A percentile compares a stretch with the other conserved stretches of the same genome.
These are phyloP conservation scores for Pedionomus torquatus DNA, from an alignment of 2,113 vertebrate genomes.

Conservation along the genomic window DNA sequence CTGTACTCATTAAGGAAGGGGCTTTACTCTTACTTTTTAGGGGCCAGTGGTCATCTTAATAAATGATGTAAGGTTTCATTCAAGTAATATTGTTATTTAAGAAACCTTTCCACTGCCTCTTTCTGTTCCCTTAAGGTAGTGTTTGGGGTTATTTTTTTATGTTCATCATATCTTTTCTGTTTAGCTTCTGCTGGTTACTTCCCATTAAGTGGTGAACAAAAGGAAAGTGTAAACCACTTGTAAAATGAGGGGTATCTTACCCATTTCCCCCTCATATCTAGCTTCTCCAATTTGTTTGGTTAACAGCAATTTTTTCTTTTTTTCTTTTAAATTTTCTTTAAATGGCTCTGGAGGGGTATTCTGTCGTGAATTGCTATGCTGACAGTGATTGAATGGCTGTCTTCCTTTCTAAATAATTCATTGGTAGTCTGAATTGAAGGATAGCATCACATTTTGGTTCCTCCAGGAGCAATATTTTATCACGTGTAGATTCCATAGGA, in stretches of 20 bases:
- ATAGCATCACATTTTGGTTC: neutral
- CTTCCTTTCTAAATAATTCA: neutral
- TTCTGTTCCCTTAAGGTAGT: neutral
- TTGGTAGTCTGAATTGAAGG: neutral
- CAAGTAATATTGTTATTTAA: neutral
- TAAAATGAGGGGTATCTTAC: neutral
- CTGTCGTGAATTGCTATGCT: neutral
- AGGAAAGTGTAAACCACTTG: neutral
- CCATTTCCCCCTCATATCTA: fast-evolving
- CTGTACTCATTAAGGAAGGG: neutral
- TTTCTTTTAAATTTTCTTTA: neutral
- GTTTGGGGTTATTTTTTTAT: neutral
- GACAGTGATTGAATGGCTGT: neutral
- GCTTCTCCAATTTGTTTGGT: neutral
- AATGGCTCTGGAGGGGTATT: neutral
- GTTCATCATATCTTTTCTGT: neutral
- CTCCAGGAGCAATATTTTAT: neutral
- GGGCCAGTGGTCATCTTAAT: neutral
- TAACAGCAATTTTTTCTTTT: neutral
- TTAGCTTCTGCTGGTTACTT: neutral
- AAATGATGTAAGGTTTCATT: neutral
- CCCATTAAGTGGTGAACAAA: neutral
- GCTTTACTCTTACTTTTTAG: neutral
- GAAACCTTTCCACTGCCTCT: neutral
- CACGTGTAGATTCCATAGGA: neutral